Conservation (phyloP, 2,888 invertebrate species). For the Melitaea athalia region DNA sequence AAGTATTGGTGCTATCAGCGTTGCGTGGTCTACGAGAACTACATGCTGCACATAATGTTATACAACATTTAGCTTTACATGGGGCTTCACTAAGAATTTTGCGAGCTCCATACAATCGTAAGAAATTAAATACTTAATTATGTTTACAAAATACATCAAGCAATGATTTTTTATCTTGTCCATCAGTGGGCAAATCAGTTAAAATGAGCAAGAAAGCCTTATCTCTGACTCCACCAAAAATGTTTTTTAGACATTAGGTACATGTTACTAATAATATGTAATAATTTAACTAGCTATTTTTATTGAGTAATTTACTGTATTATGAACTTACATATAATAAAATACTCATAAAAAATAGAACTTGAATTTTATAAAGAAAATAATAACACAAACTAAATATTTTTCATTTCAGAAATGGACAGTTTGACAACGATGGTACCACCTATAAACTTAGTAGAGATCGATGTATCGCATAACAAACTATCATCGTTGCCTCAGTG, state of each 20-base stretch:
- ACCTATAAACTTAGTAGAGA: slow-evolving; percentile 87
- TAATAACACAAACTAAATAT: slow-evolving; percentile 9
- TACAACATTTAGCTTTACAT: slow-evolving; percentile 89
- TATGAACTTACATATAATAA: not conserved
- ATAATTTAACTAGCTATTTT: too few relatives aligned
- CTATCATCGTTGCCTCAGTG: slow-evolving; percentile 88
- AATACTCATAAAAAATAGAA: not conserved
- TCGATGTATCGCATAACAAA: slow-evolving; percentile 91
- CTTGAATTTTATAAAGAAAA: not conserved
- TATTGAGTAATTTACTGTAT: not conserved
- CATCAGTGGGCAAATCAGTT: not conserved
- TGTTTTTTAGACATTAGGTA: too few relatives aligned
- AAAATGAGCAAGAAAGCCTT: too few relatives aligned
- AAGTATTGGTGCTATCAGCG: slow-evolving; percentile 90
- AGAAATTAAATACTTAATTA: slow-evolving; percentile 46
- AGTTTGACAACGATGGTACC: slow-evolving; percentile 86
- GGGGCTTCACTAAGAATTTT: slow-evolving; percentile 89
- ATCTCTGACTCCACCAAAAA: too few relatives aligned
- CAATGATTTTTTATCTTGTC: not conserved
- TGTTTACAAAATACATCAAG: not conserved
- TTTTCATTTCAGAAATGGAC: slow-evolving; percentile 84
- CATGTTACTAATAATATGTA: too few relatives aligned
- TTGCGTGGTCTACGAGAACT: slow-evolving; percentile 89
- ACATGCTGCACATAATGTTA: slow-evolving; percentile 89
- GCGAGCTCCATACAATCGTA: slow-evolving; percentile 91